These are phyloP conservation scores for Thymelicus acteon DNA, from an alignment of 2,888 invertebrate species.

Conservation along the genomic window DNA sequence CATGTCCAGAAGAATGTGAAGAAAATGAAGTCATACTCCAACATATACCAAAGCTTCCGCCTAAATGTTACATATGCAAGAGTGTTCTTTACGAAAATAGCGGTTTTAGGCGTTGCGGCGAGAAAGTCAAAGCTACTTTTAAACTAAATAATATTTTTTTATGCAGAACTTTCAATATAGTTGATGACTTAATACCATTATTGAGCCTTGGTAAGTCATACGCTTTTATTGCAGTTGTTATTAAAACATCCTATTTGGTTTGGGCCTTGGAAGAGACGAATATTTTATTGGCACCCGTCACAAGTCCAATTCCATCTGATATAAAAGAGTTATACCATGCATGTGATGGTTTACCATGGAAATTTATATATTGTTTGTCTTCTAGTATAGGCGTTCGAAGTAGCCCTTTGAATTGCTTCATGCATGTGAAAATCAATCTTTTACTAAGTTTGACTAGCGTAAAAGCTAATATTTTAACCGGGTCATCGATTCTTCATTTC, in stretches of 20 bases:
- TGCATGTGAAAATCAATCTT: slow-evolving; percentile 72
- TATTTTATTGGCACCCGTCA: slow-evolving; percentile 55
- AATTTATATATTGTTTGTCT: slow-evolving; percentile 74
- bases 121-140: slow-evolving; percentile 64
- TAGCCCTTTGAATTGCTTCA: slow-evolving; percentile 71
- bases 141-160: slow-evolving; percentile 52
- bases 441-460: slow-evolving; percentile 72
- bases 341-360: slow-evolving; percentile 68
- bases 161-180: slow-evolving; percentile 57
- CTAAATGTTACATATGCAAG: slow-evolving; percentile 68
- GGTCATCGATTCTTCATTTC: slow-evolving; percentile 66
- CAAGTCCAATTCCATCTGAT: slow-evolving; percentile 56
- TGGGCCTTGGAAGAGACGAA: slow-evolving; percentile 64
- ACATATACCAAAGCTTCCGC: slow-evolving; percentile 68
- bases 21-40: slow-evolving; percentile 69
- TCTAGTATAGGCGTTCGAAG: slow-evolving; percentile 68
- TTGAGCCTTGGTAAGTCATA: slow-evolving; percentile 62
- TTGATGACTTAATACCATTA: slow-evolving; percentile 65
- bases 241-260: slow-evolving; percentile 59
- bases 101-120: slow-evolving; percentile 70
- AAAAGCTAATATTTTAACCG: slow-evolving; percentile 60
- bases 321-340: slow-evolving; percentile 59
- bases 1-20: slow-evolving; percentile 78
- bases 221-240: slow-evolving; percentile 54
- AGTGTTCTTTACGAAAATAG: slow-evolving; percentile 72